Evolutionary conservation across 2,888 invertebrate genomes (phyloP), one percentile per base, ranked within the genome.

Genomic region (Drosophila paramelanica): DNA sequence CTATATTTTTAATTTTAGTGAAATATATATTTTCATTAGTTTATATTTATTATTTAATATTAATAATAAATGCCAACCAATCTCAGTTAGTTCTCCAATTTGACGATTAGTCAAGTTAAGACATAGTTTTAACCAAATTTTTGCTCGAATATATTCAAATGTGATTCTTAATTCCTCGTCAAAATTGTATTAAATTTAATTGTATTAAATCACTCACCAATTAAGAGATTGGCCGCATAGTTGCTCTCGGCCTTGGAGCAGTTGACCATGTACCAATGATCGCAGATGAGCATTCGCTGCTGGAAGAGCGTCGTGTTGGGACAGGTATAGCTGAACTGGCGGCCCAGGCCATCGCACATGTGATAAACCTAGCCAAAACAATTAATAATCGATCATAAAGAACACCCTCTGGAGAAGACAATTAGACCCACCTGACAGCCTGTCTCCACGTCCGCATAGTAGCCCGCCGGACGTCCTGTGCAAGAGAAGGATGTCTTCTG

Each of bases 221-320:
- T 96, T 3, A 96, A 93, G 14, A 95, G 92, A 90, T 96, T 96
- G 11, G 96, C 96, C 50, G 93, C 93, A 88, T 96, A 96, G 88
- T 95, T 94, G 62, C 93, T 92, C 85, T 95, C 95, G 0, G 96
- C 94, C 90, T 94, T 94, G 82, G 95, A 95, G 87, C 96, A 96
- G 92, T 96, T 95, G 65, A 96, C 96, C 96, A 96, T 96, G 91
- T 96, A 96, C 96, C 93, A 93, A 90, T 96, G 96, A 92, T 96
- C 96, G 90, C 96, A 96, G 90, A 96, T 95, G 70, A 96, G 93
- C 96, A 96, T 96, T 49, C 96, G 93, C 91, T 96, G 96, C 91
- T 96, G 96, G 93, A 96, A 96, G 55, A 96, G 94, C 7, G 96
- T 96, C 43, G 95, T 95, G 92, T 96, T 96, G 27, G 96, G 96